Base-by-base conservation (phyloP, 2,888 invertebrate genomes). In the Drosophila setosimentum region DNA sequence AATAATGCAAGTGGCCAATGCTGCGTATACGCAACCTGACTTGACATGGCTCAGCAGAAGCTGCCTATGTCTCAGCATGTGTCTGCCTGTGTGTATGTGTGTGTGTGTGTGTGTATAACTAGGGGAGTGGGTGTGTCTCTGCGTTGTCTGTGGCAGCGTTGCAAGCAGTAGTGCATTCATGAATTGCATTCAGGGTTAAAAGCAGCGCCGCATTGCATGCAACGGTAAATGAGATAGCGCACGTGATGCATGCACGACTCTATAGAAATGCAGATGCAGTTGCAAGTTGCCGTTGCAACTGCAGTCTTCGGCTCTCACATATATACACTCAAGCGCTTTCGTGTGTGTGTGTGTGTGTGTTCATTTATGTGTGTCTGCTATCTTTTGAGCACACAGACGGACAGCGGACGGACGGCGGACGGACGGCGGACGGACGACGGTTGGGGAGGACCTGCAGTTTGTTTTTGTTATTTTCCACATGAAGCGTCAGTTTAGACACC, bases 401-500 rank as follows among this genome's bases (percentile, higher is more conserved):
- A 45, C 45, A 24, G 24, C 8, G 8, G 45, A 16, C 45, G 45
- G 45, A 16, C 45, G 45, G 3, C 7, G 24, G 45, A 58, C 35
- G 35, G 58, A 45, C 45, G 16, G 24, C 8, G 8, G 45, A 16
- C 45, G 45, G 45, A 16, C 45, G 45, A 1, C 7, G 24, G 45
- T 8, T 8, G 60, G 53, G 72, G 30, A 48, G 54, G 54, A 49
- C 49, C 42, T 68, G 57, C 77, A 82, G 83, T 76, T 85, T 80
- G 76, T 67, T 75, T 81, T 86, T 68, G 64, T 60, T 70, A 72
- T 78, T 82, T 78, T 80, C 74, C 70, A 78, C 82, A 89, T 80
- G 78, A 91, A 88, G 89, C 89, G 89, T 89, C 88, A 89, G 76
- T 83, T 91, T 90, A 83, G 90, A 91, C 91, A 91, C 91, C 91